Evolutionary conservation across 1,140 invertebrate species (phyloP).

Genomic region (Ladona fulva): DNA sequence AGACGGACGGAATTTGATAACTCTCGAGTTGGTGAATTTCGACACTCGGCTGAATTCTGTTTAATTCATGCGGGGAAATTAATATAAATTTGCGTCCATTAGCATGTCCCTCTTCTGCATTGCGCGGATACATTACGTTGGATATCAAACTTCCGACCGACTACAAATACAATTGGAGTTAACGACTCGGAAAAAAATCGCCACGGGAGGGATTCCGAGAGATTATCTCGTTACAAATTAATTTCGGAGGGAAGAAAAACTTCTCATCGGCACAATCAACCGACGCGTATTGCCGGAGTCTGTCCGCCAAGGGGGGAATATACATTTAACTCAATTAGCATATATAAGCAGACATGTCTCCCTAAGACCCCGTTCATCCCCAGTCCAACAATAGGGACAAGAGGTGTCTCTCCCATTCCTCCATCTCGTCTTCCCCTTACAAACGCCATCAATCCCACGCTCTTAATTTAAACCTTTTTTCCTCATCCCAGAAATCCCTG

Average conservation of each 20-base stretch:
- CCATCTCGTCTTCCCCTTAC: neutral
- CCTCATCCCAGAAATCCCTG: neutral
- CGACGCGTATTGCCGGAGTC: neutral
- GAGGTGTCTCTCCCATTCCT: neutral
- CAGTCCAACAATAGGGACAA: neutral
- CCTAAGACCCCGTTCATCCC: neutral
- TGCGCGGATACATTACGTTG: no score
- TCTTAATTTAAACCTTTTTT: neutral
- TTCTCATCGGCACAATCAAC: neutral
- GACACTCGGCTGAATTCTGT: no score
- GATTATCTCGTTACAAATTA: neutral
- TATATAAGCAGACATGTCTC: neutral
- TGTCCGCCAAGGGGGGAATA: neutral
- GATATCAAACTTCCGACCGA: no score
- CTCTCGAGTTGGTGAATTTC: no score
- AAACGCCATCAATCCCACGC: neutral
- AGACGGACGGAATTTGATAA: no score
- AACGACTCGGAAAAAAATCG: no score
- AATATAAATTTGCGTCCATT: no score
- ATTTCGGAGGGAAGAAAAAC: neutral
- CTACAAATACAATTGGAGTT: no score
- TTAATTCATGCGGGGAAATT: no score
- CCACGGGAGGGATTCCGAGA: neutral
- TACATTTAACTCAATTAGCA: slow-evolving; percentile 10
- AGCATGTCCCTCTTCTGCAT: no score